Conservation (phyloP, 2,797 vertebrate species). For the Kryptopterus vitreolus region DNA sequence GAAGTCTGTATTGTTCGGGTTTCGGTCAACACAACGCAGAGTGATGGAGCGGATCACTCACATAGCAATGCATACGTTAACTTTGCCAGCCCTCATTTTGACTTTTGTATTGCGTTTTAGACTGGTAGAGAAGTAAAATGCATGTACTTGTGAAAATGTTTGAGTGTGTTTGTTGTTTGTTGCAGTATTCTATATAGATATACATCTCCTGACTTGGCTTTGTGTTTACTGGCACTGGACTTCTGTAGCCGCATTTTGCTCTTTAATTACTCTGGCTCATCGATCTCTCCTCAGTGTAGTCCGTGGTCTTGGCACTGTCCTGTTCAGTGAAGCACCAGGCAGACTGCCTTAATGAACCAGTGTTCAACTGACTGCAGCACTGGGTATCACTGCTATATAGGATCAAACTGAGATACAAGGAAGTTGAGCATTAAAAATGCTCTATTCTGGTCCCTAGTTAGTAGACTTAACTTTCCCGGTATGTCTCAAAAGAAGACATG, state of each 20-base stretch:
- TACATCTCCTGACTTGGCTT: slow-evolving; percentile 69
- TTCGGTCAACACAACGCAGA: no score
- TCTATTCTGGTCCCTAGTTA: no score
- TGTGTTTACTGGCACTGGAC: slow-evolving; percentile 78
- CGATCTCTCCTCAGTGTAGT: slow-evolving; percentile 71
- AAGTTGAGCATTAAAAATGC: no score
- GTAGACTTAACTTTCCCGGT: no score
- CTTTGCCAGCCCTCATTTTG: no score
- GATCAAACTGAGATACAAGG: not conserved
- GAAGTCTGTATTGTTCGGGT: no score
- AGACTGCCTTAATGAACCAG: slow-evolving; percentile 77
- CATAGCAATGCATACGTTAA: no score
- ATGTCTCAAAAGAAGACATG: no score
- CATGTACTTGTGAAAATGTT: slow-evolving; percentile 17
- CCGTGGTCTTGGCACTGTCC: slow-evolving; percentile 64
- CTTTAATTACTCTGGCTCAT: slow-evolving; percentile 84
- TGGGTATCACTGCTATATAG: slow-evolving; percentile 25
- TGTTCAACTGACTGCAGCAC: slow-evolving; percentile 63
- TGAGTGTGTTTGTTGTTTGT: slow-evolving; percentile 52
- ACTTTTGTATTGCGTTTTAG: not conserved
- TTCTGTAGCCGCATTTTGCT: slow-evolving; percentile 62
- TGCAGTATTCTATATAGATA: slow-evolving; percentile 73
- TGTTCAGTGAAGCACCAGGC: slow-evolving; percentile 62
- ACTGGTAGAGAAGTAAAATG: not conserved
- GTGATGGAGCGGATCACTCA: no score